Conservation (phyloP, 2,797 vertebrate genomes). For the Sarcophilus harrisii region DNA sequence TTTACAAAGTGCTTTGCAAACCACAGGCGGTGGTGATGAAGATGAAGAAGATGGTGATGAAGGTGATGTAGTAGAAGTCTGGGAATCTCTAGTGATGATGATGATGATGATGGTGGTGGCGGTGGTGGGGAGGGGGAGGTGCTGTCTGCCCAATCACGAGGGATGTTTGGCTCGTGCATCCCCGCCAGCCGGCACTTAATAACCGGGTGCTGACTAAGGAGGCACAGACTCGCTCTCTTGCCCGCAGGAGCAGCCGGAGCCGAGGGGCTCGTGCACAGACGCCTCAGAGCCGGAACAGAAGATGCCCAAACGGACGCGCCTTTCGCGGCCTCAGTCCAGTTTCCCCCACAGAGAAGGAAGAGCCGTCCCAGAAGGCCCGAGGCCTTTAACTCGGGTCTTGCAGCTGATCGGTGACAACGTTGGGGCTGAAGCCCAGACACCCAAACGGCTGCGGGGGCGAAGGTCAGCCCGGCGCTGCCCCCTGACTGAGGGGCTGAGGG, state of each 20-base stretch:
- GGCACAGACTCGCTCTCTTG: neutral
- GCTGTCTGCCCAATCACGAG: neutral
- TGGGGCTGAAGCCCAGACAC: neutral
- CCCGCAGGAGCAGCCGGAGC: neutral
- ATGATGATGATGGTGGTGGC: neutral
- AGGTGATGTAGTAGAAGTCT: too few relatives aligned
- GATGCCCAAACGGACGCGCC: neutral
- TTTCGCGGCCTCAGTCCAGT: neutral
- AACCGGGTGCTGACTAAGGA: neutral
- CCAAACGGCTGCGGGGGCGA: neutral
- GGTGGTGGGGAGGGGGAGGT: too few relatives aligned
- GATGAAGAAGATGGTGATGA: too few relatives aligned
- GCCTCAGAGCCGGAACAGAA: neutral
- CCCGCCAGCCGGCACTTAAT: neutral
- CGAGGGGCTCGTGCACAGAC: neutral
- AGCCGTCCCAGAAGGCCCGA: fast-evolving
- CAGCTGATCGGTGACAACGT: neutral
- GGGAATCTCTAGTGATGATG: neutral
- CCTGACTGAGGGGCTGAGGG: neutral
- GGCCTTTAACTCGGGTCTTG: neutral
- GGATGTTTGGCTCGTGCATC: neutral
- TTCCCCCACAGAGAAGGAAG: neutral
- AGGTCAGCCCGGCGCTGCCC: neutral
- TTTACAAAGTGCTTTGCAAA: neutral
- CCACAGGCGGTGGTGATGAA: too few relatives aligned